Percentiles rank a stretch among this genome's conserved stretches.
Evolutionary conservation across 1,140 invertebrate genomes (phyloP).

Genomic region (Temnothorax curvispinosus): DNA sequence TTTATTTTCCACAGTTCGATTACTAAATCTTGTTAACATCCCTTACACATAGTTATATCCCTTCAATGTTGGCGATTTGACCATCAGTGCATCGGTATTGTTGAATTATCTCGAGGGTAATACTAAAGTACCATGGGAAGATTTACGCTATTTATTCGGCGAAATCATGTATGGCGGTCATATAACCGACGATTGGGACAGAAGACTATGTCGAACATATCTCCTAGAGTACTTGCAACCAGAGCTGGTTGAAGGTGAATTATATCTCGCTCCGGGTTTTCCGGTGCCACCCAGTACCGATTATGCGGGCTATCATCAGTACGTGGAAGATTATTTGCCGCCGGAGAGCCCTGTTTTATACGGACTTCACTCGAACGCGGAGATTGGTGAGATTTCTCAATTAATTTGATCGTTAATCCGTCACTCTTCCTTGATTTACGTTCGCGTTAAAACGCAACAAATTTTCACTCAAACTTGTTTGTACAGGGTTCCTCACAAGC

Average conservation of each 20-base stretch:
- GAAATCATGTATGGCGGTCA: constrained; percentile 99
- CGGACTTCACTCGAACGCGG: constrained; percentile 97
- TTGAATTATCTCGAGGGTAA: constrained; percentile 97
- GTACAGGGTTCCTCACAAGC: constrained; percentile 91
- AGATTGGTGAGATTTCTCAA: constrained; percentile 89
- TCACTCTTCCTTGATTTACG: background rate
- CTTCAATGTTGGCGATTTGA: constrained; percentile 94
- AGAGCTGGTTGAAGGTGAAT: constrained; percentile 94
- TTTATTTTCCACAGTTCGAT: background rate
- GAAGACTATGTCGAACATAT: constrained; percentile 94
- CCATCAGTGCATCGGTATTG: constrained; percentile 96
- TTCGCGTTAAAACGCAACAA: background rate
- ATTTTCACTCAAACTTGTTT: constrained; percentile 2
- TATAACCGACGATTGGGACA: constrained; percentile 98
- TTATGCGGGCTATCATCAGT: constrained; percentile 94
- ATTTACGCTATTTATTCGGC: constrained; percentile 96
- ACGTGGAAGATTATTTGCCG: constrained; percentile 95
- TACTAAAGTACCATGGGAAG: constrained; percentile 95
- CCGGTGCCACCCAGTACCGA: constrained; percentile 94
- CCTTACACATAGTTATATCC: constrained; percentile 86
- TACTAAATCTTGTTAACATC: background rate
- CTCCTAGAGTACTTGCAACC: constrained; percentile 95
- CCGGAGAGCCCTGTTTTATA: constrained; percentile 96
- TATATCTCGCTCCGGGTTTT: constrained; percentile 93
- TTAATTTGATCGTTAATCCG: constrained; percentile 4